Evolutionary conservation across 1,140 invertebrate species (phyloP).

Genomic region (Oscheius sp.): DNA sequence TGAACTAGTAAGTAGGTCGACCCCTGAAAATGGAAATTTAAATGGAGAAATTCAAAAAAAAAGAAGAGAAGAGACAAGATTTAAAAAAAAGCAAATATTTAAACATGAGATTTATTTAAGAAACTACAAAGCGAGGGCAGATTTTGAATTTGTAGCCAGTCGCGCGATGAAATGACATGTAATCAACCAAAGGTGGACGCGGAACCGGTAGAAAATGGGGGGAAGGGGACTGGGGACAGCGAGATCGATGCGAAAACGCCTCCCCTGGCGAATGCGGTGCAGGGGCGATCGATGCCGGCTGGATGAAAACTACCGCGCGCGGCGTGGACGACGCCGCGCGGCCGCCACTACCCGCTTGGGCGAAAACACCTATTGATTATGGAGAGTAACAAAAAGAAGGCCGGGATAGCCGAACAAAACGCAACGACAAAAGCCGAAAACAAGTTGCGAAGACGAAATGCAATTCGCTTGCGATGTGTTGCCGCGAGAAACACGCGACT

Average conservation of each 20-base stretch:
- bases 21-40: not conserved
- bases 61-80: too few relatives aligned
- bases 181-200: not conserved
- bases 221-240: not conserved
- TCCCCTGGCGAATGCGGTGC: not conserved
- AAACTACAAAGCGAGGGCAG: too few relatives aligned
- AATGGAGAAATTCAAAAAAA: too few relatives aligned
- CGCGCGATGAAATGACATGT: not conserved
- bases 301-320: constrained; percentile 6
- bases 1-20: not conserved
- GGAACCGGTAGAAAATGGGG: not conserved
- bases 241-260: constrained; percentile 6
- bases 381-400: too few relatives aligned
- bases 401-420: too few relatives aligned
- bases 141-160: not conserved
- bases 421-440: too few relatives aligned
- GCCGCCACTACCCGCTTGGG: not conserved
- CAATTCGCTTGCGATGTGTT: too few relatives aligned
- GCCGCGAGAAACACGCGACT: too few relatives aligned
- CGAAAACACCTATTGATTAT: not conserved
- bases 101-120: too few relatives aligned
- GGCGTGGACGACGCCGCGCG: not conserved
- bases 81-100: too few relatives aligned
- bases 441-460: too few relatives aligned
- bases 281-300: not conserved